Evolutionary conservation across 2,113 vertebrate genomes (phyloP), one percentile per base, ranked within the genome.

Genomic region (Uria lomvia): DNA sequence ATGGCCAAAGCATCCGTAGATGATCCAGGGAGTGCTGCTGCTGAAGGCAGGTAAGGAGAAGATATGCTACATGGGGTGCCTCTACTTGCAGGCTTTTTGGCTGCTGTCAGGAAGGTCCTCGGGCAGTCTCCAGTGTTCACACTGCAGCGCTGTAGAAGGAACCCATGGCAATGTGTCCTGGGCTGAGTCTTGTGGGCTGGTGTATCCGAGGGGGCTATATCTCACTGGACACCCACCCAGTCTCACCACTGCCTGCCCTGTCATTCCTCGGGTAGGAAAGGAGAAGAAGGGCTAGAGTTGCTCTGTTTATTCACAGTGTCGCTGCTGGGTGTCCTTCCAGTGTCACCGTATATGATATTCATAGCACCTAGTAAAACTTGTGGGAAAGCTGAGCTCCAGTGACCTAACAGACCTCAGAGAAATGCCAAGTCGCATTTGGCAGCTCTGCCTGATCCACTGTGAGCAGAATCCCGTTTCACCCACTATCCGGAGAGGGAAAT

Each of bases 311-410:
- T 86, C 63, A 27, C 73, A 40, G 50, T 43, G 40, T 59, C 83
- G 45, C 3, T n/a, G 26, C 43, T 90, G 67, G 43, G 13, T 94
- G 82, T 88, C 82, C 56, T 91, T 90, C 56, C 86, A 67, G 55
- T 53, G 65, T 84, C 79, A n/a, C 16, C 0, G 2, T 56, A 5
- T 22, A 66, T 29, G 34, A 83, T 86, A 87, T 73, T 83, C 88
- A 90, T 62, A 95, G 94, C 73, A 59, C 22, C 70, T 84, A 74
- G 58, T 60, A 59, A 92, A 95, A 75, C 74, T 26, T 23, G 2
- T 9, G 63, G 89, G 92, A 95, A 89, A 96, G 59, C 81, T 94
- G 87, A 95, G 91, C 91, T 90, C 66, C 62, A 52, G 58, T 85
- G 63, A 86, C 68, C 72, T 29, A 49, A 56, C 47, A 93, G 79